Percentiles rank a stretch among this genome's conserved stretches.
Evolutionary conservation across 2,113 vertebrate species (phyloP).

Genomic region (Corythornis cristatus): DNA sequence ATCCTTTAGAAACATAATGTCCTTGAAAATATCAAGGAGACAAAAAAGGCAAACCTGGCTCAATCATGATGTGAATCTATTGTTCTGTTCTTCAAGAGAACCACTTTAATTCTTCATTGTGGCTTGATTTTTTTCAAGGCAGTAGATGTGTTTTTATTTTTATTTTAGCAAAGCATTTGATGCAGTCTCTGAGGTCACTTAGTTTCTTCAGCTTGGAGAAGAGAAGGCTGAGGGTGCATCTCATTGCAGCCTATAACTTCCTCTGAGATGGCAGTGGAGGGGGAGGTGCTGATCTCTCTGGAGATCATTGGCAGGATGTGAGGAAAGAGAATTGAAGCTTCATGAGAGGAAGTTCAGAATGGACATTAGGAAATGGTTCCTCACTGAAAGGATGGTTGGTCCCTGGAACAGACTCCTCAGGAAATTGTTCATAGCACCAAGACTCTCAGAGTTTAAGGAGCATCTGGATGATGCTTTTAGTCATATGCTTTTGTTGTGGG

Average conservation of each 20-base stretch:
- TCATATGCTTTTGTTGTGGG: neutral
- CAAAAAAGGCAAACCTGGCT: neutral
- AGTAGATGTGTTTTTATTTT: neutral
- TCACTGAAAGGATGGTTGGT: neutral
- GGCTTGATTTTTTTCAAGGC: neutral
- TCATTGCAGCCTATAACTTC: neutral
- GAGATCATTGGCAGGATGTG: fast-evolving
- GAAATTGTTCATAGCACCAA: neutral
- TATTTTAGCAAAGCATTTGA: neutral
- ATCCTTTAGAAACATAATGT: neutral
- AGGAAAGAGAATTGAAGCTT: neutral
- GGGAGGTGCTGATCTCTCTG: neutral
- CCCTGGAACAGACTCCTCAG: neutral
- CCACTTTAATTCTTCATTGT: neutral
- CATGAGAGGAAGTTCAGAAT: neutral
- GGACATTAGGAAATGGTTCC: neutral
- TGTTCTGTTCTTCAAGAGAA: neutral
- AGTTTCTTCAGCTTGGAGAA: neutral
- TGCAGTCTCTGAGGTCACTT: neutral
- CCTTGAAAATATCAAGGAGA: neutral
- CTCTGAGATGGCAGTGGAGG: too few species aligned
- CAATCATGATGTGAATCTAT: neutral
- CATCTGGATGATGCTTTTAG: fast-evolving
- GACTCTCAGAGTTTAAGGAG: neutral
- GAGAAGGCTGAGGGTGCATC: neutral